phyloP scores from a whole-genome alignment of 2,113 vertebrate genomes.

The Setophaga kirtlandii region DNA sequence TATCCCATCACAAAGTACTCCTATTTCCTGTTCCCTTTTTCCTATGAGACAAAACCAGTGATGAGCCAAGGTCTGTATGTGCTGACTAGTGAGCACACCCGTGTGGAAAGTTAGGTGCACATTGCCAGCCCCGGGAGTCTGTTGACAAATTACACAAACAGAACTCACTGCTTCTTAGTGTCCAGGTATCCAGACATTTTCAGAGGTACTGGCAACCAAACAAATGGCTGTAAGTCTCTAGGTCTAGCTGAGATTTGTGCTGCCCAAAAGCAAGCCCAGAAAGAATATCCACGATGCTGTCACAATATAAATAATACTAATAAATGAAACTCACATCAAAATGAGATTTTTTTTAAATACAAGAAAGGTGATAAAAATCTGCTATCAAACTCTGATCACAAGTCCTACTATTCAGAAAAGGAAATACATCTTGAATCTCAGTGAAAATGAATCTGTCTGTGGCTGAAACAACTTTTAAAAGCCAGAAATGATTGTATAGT shows the following conservation, averaged over 20 bases:
- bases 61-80: background rate
- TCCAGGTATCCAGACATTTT: background rate
- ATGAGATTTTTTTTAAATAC: background rate
- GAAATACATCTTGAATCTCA: conserved; percentile 42
- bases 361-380: conserved; percentile 31
- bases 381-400: background rate
- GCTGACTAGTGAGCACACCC: background rate
- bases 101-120: accelerated
- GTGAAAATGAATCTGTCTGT: conserved; percentile 46
- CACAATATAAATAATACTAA: conserved; percentile 11
- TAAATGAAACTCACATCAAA: conserved; percentile 19
- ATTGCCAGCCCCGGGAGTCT: background rate
- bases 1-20: background rate
- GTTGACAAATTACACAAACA: background rate
- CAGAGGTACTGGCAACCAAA: background rate
- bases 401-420: conserved; percentile 29
- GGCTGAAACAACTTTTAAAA: conserved; percentile 43
- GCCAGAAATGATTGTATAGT: conserved; percentile 26
- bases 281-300: background rate
- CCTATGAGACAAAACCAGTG: accelerated
- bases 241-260: background rate
- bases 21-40: background rate
- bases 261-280: background rate
- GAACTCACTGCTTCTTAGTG: background rate
- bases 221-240: background rate